A percentile compares a stretch with the other conserved stretches of the same genome.
Conservation (phyloP, 2,797 vertebrate species). For the Linurgus olivaceus region DNA sequence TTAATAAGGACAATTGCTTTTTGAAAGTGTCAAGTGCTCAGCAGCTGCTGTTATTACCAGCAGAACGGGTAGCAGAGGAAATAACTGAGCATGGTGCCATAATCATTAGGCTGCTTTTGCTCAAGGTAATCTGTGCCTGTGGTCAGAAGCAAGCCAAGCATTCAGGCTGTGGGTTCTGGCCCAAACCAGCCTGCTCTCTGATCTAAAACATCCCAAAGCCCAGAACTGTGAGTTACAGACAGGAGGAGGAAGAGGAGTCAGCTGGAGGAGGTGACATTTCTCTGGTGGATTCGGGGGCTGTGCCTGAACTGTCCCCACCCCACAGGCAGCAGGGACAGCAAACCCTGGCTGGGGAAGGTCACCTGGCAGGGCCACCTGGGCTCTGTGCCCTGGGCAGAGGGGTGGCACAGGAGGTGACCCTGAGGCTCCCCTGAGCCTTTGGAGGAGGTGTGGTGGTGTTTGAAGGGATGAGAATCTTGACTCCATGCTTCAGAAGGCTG, state of each 20-base stretch:
- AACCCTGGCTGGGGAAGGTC: background rate
- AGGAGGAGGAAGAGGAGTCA: background rate
- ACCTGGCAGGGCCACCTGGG: background rate
- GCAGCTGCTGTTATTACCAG: background rate
- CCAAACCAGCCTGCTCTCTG: background rate
- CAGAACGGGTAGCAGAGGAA: background rate
- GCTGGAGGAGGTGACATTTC: accelerated
- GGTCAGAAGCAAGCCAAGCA: background rate
- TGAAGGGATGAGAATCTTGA: background rate
- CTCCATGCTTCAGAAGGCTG: background rate
- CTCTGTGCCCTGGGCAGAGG: background rate
- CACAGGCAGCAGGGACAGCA: background rate
- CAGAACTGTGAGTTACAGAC: accelerated
- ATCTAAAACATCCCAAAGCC: accelerated
- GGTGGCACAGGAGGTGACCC: background rate
- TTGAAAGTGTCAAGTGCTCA: background rate
- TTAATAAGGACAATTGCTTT: background rate
- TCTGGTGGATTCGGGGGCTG: background rate
- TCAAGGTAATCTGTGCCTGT: background rate
- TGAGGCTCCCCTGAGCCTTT: background rate
- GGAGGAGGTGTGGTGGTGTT: background rate
- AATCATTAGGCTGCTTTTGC: background rate
- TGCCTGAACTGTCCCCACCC: background rate
- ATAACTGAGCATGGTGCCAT: background rate
- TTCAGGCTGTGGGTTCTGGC: background rate